These are phyloP conservation scores for Cynaeus angustus DNA, from an alignment of 2,888 invertebrate genomes.

Conservation along the genomic window DNA sequence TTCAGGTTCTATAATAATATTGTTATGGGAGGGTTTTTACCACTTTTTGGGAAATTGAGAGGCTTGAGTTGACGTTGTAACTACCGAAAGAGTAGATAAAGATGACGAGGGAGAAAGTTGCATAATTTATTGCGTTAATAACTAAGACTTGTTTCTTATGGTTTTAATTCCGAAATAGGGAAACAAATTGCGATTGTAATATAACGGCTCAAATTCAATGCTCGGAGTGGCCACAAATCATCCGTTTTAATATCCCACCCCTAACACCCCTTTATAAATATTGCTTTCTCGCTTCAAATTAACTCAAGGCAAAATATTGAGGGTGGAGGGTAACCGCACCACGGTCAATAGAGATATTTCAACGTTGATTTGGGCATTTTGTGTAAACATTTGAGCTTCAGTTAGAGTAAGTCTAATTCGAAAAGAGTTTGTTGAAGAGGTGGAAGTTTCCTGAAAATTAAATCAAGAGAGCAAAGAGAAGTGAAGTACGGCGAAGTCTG, in stretches of 20 bases:
- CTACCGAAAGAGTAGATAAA: background rate
- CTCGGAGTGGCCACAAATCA: constrained; percentile 64
- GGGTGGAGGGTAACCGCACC: constrained; percentile 20
- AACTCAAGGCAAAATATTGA: constrained; percentile 33
- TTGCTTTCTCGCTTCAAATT: constrained; percentile 44
- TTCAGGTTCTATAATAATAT: constrained; percentile 14
- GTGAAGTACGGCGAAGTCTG: too few relatives aligned
- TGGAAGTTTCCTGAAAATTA: too few relatives aligned
- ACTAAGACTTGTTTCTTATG: background rate
- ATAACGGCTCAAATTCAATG: constrained; percentile 52
- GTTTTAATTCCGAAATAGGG: background rate
- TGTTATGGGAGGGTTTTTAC: constrained; percentile 21
- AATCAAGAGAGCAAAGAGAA: too few relatives aligned
- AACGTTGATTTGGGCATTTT: too few relatives aligned
- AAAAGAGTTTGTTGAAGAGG: too few relatives aligned
- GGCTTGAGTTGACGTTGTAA: background rate
- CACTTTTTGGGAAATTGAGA: constrained; percentile 5
- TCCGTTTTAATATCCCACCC: constrained; percentile 61
- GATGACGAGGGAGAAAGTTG: background rate
- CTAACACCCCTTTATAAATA: constrained; percentile 57
- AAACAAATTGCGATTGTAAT: constrained; percentile 38
- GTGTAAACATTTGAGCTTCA: background rate
- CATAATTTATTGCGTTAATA: constrained; percentile 4
- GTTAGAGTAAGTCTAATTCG: too few relatives aligned
- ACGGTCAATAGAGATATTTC: too few relatives aligned